Conservation (phyloP, 2,113 vertebrate genomes). For the Hyperopisus bebe region DNA sequence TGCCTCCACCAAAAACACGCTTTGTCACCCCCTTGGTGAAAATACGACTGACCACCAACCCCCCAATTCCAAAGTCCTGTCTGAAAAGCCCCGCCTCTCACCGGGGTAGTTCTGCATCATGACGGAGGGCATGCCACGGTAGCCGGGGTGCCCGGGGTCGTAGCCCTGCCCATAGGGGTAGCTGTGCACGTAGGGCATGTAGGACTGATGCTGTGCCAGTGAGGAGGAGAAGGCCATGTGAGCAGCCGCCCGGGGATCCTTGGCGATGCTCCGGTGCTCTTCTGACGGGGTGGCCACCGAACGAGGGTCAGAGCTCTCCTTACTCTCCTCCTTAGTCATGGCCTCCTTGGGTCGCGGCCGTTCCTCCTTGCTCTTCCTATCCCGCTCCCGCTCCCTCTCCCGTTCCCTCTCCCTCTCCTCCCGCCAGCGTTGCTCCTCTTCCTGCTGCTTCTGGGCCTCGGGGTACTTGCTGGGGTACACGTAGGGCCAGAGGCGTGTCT, state of each 20-base stretch:
- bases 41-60: neutral
- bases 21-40: neutral
- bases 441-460: constrained; percentile 79
- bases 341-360: constrained; percentile 78
- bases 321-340: constrained; percentile 76
- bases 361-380: constrained; percentile 92
- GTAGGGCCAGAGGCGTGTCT: constrained; percentile 78
- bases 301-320: constrained; percentile 74
- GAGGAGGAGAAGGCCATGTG: constrained; percentile 91
- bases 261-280: constrained; percentile 76
- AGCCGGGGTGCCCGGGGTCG: constrained; percentile 92
- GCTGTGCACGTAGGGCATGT: constrained; percentile 96
- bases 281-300: constrained; percentile 67
- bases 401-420: constrained; percentile 58
- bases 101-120: constrained; percentile 99
- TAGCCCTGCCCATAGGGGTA: constrained; percentile 95
- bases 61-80: neutral
- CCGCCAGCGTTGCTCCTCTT: constrained; percentile 78
- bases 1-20: neutral
- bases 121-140: constrained; percentile 87
- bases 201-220: constrained; percentile 91
- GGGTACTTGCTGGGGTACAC: constrained; percentile 78
- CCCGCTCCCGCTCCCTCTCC: constrained; percentile 65
- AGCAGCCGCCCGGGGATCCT: constrained; percentile 81
- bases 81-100: constrained; percentile 45